Evolutionary conservation across 2,113 vertebrate species (phyloP), one percentile per base, ranked within the genome.

Genomic region (Sylvilagus bachmani): DNA sequence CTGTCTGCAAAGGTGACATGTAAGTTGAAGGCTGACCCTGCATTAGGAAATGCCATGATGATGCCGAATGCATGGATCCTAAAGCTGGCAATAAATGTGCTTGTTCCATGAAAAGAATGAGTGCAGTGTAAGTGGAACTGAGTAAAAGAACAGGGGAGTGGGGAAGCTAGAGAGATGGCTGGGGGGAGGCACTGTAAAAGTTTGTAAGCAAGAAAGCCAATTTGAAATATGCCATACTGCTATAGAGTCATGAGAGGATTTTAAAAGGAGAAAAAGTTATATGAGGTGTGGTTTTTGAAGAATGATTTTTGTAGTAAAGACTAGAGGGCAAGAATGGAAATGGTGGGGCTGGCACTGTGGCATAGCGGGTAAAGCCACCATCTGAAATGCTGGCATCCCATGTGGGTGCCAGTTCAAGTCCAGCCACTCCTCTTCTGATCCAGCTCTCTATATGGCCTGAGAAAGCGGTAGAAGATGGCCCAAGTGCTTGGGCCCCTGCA

Each of bases 101-200:
- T 58, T 19, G 1, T 19, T 70, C 53, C 25, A 75, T 17, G 22
- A 16, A 61, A 14, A 67, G 10, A 62, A 87, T 33, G 7, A 12
- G 53, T 0, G 1, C 22, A 29, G 0, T 49, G 10, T 27, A 33
- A 24, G 4, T 6, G 19, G 24, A 44, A 49, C 3, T 64, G 27
- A 70, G 51, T 29, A 31, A 70, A 75, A 55, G 9, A n/a, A 29
- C 4, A 27, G 5, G 0, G 61, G 27, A 92, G 0, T 8, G 3
- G 2, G 6, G 12, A 16, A 3, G 8, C 67, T 19, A 25, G 49
- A 73, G 19, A 38, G 25, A n/a, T 1, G 36, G n/a, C 8, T 4
- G 3, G 22, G 19, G 4, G 11, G 10, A 64, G 16, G 10, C 7
- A 44, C 2, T 4, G 2, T 0, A n/a, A 33, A 62, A 6, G 4